These are phyloP conservation scores for Drosophila yakuba DNA, from an alignment of 1,140 invertebrate genomes.

Conservation along the genomic window DNA sequence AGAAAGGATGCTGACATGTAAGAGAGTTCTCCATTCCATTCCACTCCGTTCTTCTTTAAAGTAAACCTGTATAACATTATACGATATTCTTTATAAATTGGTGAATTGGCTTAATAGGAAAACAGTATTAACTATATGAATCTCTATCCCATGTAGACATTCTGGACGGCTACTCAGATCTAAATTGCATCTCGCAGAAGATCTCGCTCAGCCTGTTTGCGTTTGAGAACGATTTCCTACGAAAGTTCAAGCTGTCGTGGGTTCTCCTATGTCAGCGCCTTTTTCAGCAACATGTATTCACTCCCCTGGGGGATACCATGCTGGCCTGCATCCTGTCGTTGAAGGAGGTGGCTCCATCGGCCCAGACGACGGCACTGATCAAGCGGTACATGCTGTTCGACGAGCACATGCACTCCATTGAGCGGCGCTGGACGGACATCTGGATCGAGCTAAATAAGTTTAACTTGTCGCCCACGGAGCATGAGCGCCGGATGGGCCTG, in stretches of 20 bases:
- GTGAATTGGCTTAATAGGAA: neutral
- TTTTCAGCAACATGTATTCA: constrained; percentile 83
- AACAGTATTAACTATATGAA: neutral
- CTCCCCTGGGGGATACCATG: constrained; percentile 76
- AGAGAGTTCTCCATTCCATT: constrained; percentile 2
- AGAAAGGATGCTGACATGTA: constrained; percentile 81
- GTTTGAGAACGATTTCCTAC: constrained; percentile 82
- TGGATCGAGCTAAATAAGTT: constrained; percentile 82
- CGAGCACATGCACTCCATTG: constrained; percentile 82
- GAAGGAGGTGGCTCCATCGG: constrained; percentile 71
- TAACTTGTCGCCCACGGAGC: constrained; percentile 77
- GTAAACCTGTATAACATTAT: neutral
- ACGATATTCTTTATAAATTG: too few species aligned
- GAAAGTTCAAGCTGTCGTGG: constrained; percentile 82
- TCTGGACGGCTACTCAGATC: constrained; percentile 80
- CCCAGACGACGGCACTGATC: constrained; percentile 69
- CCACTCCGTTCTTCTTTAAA: neutral
- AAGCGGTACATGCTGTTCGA: constrained; percentile 82
- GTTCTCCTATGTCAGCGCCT: constrained; percentile 81
- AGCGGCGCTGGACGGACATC: constrained; percentile 79
- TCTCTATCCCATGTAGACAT: constrained; percentile 61
- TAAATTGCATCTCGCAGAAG: constrained; percentile 80
- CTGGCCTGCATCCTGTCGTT: constrained; percentile 78
- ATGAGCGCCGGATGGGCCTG: constrained; percentile 73
- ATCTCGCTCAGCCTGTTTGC: constrained; percentile 80